Evolutionary conservation across 1,140 invertebrate genomes (phyloP).

Genomic region (Lasioglossum baleicum): DNA sequence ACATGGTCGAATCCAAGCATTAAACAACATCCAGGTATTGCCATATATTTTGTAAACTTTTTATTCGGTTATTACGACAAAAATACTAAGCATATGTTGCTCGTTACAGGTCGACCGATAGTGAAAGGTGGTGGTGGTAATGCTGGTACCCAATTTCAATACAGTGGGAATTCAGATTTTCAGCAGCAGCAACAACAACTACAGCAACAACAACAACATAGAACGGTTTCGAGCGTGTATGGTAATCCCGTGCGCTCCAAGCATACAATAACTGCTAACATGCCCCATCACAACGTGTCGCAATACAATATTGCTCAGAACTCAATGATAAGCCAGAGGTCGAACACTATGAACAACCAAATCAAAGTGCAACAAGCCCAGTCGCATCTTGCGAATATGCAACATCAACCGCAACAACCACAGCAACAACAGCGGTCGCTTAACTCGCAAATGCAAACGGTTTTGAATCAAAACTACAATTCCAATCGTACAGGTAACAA

Average conservation of each 20-base stretch:
- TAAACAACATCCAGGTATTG: conserved; percentile 76
- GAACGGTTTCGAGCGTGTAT: conserved; percentile 71
- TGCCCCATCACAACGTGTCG: conserved; percentile 72
- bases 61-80: not conserved
- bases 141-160: conserved; percentile 64
- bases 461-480: conserved; percentile 77
- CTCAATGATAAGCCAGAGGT: conserved; percentile 73
- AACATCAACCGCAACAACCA: conserved; percentile 68
- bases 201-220: conserved; percentile 72
- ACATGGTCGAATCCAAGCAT: conserved; percentile 70
- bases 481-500: conserved; percentile 72
- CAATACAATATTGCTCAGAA: conserved; percentile 72
- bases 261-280: conserved; percentile 70
- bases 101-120: conserved; percentile 80
- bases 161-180: conserved; percentile 67
- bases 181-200: conserved; percentile 71
- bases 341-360: conserved; percentile 75
- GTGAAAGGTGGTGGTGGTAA: conserved; percentile 77
- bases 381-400: conserved; percentile 72
- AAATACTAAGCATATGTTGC: not conserved
- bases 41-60: not conserved
- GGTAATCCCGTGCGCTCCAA: conserved; percentile 72
- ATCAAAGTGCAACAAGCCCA: conserved; percentile 75
- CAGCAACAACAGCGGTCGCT: conserved; percentile 70
- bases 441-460: conserved; percentile 73